phyloP scores from a whole-genome alignment of 1,140 invertebrate species.

The Lepidurus apus region DNA sequence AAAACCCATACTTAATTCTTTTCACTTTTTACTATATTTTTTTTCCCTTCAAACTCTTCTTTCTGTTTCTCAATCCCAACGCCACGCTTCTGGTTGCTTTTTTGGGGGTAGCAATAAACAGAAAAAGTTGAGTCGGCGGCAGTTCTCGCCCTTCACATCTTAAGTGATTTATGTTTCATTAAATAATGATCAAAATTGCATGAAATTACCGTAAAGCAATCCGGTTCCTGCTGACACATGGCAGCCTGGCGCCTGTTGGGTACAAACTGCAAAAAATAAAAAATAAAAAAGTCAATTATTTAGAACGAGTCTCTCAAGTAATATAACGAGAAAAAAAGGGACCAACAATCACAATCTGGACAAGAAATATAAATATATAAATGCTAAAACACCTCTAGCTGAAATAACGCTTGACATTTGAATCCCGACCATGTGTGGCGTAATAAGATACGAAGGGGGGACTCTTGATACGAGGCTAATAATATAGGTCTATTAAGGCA shows the following conservation, averaged over 20 bases:
- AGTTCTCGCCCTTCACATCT: not conserved
- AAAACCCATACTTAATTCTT: not conserved
- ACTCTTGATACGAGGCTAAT: not conserved
- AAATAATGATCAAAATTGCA: conserved; percentile 24
- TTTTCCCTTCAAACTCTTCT: not conserved
- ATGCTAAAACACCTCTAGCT: conserved; percentile 8
- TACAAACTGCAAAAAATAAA: conserved; percentile 32
- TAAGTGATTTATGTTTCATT: conserved; percentile 1
- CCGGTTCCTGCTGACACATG: conserved; percentile 57
- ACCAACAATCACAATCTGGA: not conserved
- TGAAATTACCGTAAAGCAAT: conserved; percentile 59
- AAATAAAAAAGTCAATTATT: conserved; percentile 23
- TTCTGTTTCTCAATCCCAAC: conserved; percentile 11
- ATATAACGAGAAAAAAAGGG: not conserved
- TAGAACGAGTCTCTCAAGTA: not conserved
- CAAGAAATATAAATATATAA: not conserved
- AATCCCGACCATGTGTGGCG: not conserved
- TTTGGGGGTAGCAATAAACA: not conserved
- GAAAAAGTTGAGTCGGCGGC: not conserved
- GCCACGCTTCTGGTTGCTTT: conserved; percentile 2
- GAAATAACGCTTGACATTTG: not conserved
- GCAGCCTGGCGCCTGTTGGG: conserved; percentile 44
- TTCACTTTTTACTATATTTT: not conserved
- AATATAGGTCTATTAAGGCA: conserved; percentile 4
- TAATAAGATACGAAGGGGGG: not conserved